These are phyloP conservation scores for Poecilia wingei DNA, from an alignment of 2,797 vertebrate genomes.

Conservation along the genomic window DNA sequence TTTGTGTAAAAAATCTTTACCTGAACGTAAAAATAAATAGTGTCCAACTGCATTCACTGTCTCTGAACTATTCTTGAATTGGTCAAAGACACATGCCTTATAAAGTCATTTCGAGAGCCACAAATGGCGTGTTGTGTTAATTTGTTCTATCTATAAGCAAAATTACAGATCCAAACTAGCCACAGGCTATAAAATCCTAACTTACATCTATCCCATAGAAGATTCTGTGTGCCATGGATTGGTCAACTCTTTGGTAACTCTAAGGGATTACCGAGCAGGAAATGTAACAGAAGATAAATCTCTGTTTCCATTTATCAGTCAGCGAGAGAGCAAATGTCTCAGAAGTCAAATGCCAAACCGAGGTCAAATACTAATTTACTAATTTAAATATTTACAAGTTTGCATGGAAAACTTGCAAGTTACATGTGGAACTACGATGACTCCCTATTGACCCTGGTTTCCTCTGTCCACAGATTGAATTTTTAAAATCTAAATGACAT, in stretches of 20 bases:
- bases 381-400: conserved; percentile 3
- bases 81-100: background rate
- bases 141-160: background rate
- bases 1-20: background rate
- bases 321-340: background rate
- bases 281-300: background rate
- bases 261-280: background rate
- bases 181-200: background rate
- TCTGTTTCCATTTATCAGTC: background rate
- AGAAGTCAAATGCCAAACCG: background rate
- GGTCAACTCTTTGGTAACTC: background rate
- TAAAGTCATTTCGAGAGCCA: background rate
- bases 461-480: background rate
- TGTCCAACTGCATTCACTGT: background rate
- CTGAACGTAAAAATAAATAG: background rate
- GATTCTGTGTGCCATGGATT: background rate
- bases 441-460: background rate
- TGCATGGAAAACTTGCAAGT: background rate
- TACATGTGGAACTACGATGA: background rate
- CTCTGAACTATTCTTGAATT: background rate
- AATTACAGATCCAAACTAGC: background rate
- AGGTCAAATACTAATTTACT: conserved; percentile 1
- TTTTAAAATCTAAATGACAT: background rate
- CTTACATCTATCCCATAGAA: too few relatives aligned
- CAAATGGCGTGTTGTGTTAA: background rate